Base-by-base conservation (phyloP, 2,888 invertebrate genomes). In the Mimachlamys varia region DNA sequence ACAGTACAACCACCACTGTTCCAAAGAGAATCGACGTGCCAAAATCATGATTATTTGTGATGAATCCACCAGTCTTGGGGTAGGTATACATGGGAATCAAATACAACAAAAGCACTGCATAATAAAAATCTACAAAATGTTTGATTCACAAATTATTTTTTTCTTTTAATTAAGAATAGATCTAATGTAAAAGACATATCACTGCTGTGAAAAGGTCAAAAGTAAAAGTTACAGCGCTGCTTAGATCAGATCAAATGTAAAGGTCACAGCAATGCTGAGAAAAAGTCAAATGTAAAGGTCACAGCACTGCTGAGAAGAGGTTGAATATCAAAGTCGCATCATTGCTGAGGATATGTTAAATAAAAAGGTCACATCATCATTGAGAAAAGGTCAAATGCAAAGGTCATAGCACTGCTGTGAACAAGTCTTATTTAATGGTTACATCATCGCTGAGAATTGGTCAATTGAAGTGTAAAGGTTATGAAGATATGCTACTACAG, bases 1-100 rank as follows among this genome's bases (percentile, higher is more conserved):
- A 0, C 37, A n/a, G 0, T 95, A 95, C 90, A 12, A 44, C 22
- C 44, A 87, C 0, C 94, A 94, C 89, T 96, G 95, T 90, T 87
- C 50, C n/a, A 7, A 55, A 0, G 92, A 92, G 55, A 58, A 33
- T 15, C 88, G 92, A 10, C 90, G 58, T 38, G 92, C 90, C 0
- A 87, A 90, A 33, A 88, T 92, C 37, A 91, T 92, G 90, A 90
- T 92, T 2, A 92, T 90, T 15, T 92, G 92, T 89, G 90, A 90
- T 89, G 37, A n/a, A 13, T 55, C n/a, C 58, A 89, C 92, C 2
- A 88, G 38, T 49, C 0, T 89, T 27, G 91, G 90, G 27, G 89
- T 90, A 89, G 91, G 91, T 88, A 88, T 22, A 62, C 0, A 38
- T 87, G 12, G 13, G n/a, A 55, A 5, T 49, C 19, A 15, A 88